Evolutionary conservation across 2,797 vertebrate species (phyloP).

Genomic region (Vultur gryphus): DNA sequence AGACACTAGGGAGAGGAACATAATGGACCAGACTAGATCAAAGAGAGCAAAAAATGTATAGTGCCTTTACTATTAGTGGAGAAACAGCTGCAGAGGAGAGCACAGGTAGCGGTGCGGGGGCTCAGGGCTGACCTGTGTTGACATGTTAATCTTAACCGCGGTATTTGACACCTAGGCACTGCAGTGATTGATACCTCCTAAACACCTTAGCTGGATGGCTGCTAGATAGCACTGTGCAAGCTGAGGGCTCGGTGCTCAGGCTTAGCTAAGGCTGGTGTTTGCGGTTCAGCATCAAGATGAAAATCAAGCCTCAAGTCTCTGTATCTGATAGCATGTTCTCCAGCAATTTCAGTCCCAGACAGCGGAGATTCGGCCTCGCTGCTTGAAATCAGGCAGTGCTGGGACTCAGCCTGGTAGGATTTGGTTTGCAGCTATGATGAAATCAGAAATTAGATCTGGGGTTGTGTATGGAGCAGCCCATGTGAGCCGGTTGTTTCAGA

Average conservation of each 20-base stretch:
- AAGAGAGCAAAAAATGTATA: background rate
- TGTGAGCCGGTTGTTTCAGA: background rate
- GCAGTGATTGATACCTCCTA: background rate
- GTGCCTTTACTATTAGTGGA: rapidly evolving
- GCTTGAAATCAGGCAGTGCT: background rate
- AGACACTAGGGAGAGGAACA: background rate
- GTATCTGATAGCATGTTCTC: background rate
- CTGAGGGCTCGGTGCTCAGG: background rate
- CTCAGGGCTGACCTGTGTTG: background rate
- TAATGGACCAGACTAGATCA: background rate
- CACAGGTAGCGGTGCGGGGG: background rate
- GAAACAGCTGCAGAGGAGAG: background rate
- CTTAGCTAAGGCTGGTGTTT: background rate
- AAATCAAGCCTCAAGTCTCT: background rate
- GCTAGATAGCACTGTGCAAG: background rate
- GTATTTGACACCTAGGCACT: background rate
- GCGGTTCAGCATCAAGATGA: background rate
- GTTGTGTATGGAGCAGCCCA: background rate
- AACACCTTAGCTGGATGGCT: background rate
- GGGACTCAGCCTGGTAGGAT: background rate
- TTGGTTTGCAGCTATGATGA: background rate
- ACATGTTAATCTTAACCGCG: rapidly evolving
- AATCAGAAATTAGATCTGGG: background rate
- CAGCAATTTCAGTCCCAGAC: background rate
- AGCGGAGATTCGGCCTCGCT: background rate